Base-by-base conservation (phyloP, 1,140 invertebrate species). In the Daktulosphaira vitifoliae region DNA sequence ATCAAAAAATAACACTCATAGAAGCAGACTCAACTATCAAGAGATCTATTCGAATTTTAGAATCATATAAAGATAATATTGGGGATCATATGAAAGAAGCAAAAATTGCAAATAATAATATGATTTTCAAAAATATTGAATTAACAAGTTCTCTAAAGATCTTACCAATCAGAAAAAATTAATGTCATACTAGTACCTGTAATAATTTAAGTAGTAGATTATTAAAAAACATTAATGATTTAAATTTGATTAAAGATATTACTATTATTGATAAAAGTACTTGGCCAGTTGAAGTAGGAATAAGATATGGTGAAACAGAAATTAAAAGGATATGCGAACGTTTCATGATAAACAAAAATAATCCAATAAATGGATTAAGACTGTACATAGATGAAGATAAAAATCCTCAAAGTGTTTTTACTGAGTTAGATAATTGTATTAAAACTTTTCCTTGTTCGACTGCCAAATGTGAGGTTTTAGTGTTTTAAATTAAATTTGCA, bases 401-500 rank as follows among this genome's bases (percentile, higher is more conserved):
- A 48, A 2, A 48, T 48, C 44, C 44, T 48, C n/a, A 20, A 48
- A 16, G n/a, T n/a, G n/a, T 48, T 18, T 18, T 48, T 48, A 15
- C 16, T 3, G 44, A 48, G 18, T 48, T 48, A 20, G 3, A 48
- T 48, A 48, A 48, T 9, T 48, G 44, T 22, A 48, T 48, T 5
- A 48, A 48, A 18, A 48, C 44, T 48, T 48, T 48, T 48, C 18
- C 44, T 48, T 48, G 44, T 20, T 48, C 44, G 9, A 49, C 48
- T 7, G 48, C 48, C 15, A 22, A 49, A 22, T 49, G 22, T 25
- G 48, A 49, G 44, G 44, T 9, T 48, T 48, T 20, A 48, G 18
- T 48, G 16, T 48, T 48, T 48, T 48, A 48, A 48, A 48, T 48
- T 48, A 18, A 20, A 48, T 48, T 20, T 48, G 44, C 44, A 48